phyloP scores from a whole-genome alignment of 2,888 invertebrate genomes.

The Cryptophagus acutangulus region DNA sequence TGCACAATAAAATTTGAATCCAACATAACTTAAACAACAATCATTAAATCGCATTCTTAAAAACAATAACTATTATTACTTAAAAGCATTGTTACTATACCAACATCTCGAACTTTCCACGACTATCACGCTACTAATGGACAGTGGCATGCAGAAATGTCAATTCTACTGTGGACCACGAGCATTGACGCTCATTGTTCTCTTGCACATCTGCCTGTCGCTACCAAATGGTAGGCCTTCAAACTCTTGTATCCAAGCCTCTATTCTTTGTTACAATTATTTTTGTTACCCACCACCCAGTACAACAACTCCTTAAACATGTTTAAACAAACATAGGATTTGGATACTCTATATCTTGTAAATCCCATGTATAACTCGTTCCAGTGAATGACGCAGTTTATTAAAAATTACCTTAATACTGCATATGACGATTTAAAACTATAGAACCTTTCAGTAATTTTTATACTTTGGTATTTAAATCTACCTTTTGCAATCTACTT shows the following conservation, averaged over 20 bases:
- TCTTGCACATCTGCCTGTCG: constrained; percentile 49
- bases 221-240: constrained; percentile 47
- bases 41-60: constrained; percentile 22
- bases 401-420: no score
- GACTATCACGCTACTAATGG: constrained; percentile 40
- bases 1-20: constrained; percentile 27
- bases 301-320: neutral
- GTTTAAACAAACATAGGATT: neutral
- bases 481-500: no score
- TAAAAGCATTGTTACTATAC: constrained; percentile 36
- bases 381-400: no score
- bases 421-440: neutral
- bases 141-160: constrained; percentile 47
- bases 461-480: no score
- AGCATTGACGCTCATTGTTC: constrained; percentile 47
- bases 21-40: constrained; percentile 19
- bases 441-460: neutral
- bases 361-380: no score
- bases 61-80: constrained; percentile 22
- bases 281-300: constrained; percentile 1
- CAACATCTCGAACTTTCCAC: constrained; percentile 41
- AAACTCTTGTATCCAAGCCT: no score
- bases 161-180: constrained; percentile 45
- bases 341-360: neutral
- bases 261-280: neutral